phyloP scores from a whole-genome alignment of 1,140 invertebrate genomes.

The Meloidogyne floridensis region DNA sequence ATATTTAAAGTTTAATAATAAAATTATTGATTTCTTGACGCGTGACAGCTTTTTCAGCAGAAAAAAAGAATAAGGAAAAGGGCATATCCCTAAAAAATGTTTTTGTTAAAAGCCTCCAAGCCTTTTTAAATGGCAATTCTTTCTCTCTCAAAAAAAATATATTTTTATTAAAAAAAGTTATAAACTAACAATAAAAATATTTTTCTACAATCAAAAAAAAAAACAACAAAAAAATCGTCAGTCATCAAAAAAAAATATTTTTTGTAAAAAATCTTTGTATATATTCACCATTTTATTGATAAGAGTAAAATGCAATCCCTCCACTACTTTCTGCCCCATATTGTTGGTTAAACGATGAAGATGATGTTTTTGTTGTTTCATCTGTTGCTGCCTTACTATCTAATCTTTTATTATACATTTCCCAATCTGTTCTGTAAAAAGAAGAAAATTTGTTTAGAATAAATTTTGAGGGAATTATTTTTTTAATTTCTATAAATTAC shows the following conservation, averaged over 20 bases:
- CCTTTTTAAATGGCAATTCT: background rate
- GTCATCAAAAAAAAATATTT: background rate
- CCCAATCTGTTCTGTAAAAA: background rate
- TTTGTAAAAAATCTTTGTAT: background rate
- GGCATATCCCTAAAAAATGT: background rate
- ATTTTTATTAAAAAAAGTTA: background rate
- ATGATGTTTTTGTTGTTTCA: background rate
- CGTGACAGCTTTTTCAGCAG: background rate
- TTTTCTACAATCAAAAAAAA: background rate
- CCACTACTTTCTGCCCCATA: background rate
- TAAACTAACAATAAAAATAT: background rate
- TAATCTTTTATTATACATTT: background rate
- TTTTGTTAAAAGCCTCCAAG: background rate
- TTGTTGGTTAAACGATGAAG: background rate
- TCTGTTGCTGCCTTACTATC: background rate
- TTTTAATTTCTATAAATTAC: too few relatives aligned
- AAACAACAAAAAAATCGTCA: background rate
- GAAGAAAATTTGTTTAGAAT: too few relatives aligned
- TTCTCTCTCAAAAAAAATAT: background rate
- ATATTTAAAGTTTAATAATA: background rate
- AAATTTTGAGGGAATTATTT: too few relatives aligned
- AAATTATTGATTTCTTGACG: constrained; percentile 2
- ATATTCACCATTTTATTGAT: background rate
- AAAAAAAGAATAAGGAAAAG: background rate
- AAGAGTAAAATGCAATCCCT: constrained; percentile 5